Evolutionary conservation across 2,797 vertebrate species (phyloP), one percentile per base, ranked within the genome.

Genomic region (Anguilla anguilla): DNA sequence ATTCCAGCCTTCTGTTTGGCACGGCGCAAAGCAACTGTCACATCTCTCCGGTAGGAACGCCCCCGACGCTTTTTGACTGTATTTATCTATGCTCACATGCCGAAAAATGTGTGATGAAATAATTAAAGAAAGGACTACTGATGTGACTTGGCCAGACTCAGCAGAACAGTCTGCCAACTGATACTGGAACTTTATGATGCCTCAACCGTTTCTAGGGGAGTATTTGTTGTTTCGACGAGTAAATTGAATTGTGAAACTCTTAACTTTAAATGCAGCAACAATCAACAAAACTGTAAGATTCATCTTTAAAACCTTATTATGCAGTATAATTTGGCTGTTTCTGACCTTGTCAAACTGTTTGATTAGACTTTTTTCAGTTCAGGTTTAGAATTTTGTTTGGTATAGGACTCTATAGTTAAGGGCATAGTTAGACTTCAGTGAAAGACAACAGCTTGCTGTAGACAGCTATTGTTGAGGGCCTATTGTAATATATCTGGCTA

Each of bases 51-150:
- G 59, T 49, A 87, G 57, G 6, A 46, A 59, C 64, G 83, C 57
- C 83, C 83, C 83, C 51, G 31, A 59, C 57, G 83, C 83, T 28
- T 84, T 46, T 59, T 84, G n/a, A 84, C 83, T 28, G 49, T 85
- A 82, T 67, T 39, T 59, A 74, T 59, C 51, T 17, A 46, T 7
- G 28, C 49, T 31, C 74, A 84, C 19, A 85, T 22, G 43, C 67
- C 46, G 22, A 57, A 46, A 19, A 59, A 31, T 84, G 25, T 61
- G 3, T 9, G 28, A 59, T 31, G 28, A 59, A 57, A 84, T 84
- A 61, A 84, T 82, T 49, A 82, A 82, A 82, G 19, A 35, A 82
- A 82, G 43, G 79, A 82, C 51, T 51, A 51, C 79, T 51, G 79
- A 82, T 51, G 46, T 28, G 79, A 51, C 22, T 10, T 49, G 19